phyloP scores from a whole-genome alignment of 2,888 invertebrate genomes.

The Rhaphigaster nebulosa region DNA sequence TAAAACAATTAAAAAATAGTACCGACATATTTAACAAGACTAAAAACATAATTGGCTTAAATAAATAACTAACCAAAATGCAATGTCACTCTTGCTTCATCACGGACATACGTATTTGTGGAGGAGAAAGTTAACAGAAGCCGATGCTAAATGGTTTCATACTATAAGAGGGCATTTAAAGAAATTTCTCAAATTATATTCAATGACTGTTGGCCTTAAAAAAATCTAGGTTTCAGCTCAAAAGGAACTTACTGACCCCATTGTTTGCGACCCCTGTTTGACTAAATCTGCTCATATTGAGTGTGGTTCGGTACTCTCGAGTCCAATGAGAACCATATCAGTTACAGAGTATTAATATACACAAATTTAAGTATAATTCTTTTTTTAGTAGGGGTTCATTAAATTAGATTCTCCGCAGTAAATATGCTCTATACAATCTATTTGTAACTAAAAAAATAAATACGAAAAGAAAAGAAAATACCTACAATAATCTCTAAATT shows the following conservation, averaged over 20 bases:
- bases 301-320: neutral
- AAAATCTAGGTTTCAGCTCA: neutral
- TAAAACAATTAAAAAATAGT: too few relatives aligned
- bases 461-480: too few relatives aligned
- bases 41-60: neutral
- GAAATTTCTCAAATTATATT: constrained; percentile 18
- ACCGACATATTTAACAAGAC: neutral
- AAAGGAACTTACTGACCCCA: neutral
- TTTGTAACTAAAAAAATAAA: too few relatives aligned
- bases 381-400: too few relatives aligned
- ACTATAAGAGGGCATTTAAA: neutral
- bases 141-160: neutral
- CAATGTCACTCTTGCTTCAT: neutral
- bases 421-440: too few relatives aligned
- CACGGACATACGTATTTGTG: neutral
- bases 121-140: neutral
- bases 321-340: neutral
- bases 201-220: neutral
- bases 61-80: neutral
- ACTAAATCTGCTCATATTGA: neutral
- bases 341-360: too few relatives aligned
- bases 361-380: too few relatives aligned
- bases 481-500: too few relatives aligned
- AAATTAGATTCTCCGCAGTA: too few relatives aligned
- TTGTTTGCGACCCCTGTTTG: neutral